Conservation (phyloP, 2,113 vertebrate genomes). For the Forbesichthys agassizii region DNA sequence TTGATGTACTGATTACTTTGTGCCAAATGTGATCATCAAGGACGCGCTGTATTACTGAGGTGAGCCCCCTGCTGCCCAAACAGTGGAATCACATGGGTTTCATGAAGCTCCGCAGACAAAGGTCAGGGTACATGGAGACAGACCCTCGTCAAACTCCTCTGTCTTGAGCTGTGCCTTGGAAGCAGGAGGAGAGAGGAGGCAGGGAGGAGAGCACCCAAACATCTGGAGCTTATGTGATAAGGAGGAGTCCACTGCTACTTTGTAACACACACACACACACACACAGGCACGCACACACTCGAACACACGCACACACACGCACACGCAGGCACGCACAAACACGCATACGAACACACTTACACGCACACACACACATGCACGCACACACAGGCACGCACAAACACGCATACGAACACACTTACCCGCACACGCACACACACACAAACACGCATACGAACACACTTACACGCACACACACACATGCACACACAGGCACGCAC, state of each 20-base stretch:
- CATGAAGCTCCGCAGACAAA: not conserved
- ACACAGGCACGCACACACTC: not conserved
- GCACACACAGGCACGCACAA: not conserved
- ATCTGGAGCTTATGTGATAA: slow-evolving; percentile 28
- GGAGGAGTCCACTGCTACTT: not conserved
- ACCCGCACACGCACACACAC: not conserved
- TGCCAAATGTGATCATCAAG: too few relatives aligned
- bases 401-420: not conserved
- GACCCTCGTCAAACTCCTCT: not conserved
- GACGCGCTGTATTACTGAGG: too few relatives aligned
- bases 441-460: not conserved
- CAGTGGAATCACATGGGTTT: too few relatives aligned
- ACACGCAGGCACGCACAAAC: not conserved
- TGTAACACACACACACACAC: not conserved
- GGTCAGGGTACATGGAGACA: not conserved
- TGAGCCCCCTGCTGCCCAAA: too few relatives aligned
- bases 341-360: too few relatives aligned
- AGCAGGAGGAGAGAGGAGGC: not conserved
- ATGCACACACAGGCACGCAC: not conserved
- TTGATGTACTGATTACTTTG: too few relatives aligned
- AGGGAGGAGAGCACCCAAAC: not conserved
- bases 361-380: not conserved
- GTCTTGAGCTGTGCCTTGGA: not conserved
- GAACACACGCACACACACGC: not conserved
- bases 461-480: not conserved